These are phyloP conservation scores for Menidia menidia DNA, from an alignment of 2,797 vertebrate genomes.

Conservation along the genomic window DNA sequence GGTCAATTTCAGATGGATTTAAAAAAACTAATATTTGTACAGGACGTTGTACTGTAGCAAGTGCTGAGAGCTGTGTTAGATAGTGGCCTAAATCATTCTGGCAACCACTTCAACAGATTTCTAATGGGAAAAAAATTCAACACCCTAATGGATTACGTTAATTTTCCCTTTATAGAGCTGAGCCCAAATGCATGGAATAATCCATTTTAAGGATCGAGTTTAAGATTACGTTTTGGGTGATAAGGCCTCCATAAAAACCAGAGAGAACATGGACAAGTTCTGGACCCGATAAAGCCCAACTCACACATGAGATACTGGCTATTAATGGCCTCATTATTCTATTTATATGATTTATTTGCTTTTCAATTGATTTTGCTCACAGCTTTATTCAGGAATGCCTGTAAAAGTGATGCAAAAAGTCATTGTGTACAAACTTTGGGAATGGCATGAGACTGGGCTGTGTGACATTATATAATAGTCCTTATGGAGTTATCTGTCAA, in stretches of 20 bases:
- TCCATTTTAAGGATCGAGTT: slow-evolving; percentile 5
- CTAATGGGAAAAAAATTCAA: slow-evolving; percentile 25
- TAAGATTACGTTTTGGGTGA: slow-evolving; percentile 5
- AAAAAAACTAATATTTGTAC: slow-evolving; percentile 33
- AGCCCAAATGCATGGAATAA: slow-evolving; percentile 12
- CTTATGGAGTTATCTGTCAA: no score
- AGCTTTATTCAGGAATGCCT: neutral
- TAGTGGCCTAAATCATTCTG: slow-evolving; percentile 28
- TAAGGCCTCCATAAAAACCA: slow-evolving; percentile 5
- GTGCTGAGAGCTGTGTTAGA: slow-evolving; percentile 30
- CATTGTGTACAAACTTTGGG: no score
- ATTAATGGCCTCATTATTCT: no score
- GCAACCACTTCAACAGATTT: slow-evolving; percentile 18
- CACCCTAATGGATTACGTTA: slow-evolving; percentile 19
- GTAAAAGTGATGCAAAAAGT: neutral
- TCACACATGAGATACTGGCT: no score
- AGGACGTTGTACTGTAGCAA: slow-evolving; percentile 47
- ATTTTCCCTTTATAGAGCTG: slow-evolving; percentile 9
- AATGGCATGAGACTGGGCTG: no score
- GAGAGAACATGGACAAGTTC: slow-evolving; percentile 1
- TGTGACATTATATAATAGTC: no score
- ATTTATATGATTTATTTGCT: no score
- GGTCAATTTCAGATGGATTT: slow-evolving; percentile 57
- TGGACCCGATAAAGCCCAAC: neutral
- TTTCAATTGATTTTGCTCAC: no score